Evolutionary conservation across 30 jellyfish, hydroid and myxozoan genomes (phyloP).

Genomic region (Aurelia aurita complex sp. Pacific): DNA sequence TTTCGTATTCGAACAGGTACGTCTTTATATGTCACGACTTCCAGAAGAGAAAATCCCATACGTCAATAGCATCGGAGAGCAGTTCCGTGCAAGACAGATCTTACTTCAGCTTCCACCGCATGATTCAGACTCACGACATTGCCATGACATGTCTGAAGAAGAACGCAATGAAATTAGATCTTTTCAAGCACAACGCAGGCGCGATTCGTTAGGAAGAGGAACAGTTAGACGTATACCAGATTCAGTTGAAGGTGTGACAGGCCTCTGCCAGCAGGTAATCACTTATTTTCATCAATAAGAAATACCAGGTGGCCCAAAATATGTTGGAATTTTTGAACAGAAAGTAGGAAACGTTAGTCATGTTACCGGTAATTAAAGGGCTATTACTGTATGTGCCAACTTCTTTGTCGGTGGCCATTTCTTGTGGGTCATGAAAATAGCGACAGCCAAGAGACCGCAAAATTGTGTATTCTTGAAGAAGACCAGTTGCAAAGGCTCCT

Average conservation of each 20-base stretch:
- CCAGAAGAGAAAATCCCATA: constrained; percentile 94
- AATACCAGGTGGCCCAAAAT: no score
- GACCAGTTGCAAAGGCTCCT: no score
- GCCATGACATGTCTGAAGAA: constrained; percentile 90
- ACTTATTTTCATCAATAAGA: no score
- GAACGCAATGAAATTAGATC: constrained; percentile 78
- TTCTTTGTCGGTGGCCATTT: no score
- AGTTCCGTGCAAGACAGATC: constrained; percentile 86
- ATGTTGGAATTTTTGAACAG: no score
- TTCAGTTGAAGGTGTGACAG: constrained; percentile 81
- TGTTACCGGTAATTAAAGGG: no score
- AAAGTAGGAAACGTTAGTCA: no score
- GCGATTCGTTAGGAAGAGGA: constrained; percentile 94
- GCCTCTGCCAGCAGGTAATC: constrained; percentile 90
- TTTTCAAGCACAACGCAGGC: constrained; percentile 84
- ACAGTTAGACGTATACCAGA: constrained; percentile 78
- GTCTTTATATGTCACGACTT: constrained; percentile 81
- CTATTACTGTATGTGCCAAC: no score
- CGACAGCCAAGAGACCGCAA: no score
- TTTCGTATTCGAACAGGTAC: constrained; percentile 52
- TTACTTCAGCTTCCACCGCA: constrained; percentile 93
- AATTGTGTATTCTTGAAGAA: no score
- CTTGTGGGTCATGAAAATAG: no score
- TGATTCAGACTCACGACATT: constrained; percentile 87
- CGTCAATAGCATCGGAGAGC: constrained; percentile 95